Conservation (phyloP, 2,113 vertebrate genomes). For the Vulpes ferrilata region DNA sequence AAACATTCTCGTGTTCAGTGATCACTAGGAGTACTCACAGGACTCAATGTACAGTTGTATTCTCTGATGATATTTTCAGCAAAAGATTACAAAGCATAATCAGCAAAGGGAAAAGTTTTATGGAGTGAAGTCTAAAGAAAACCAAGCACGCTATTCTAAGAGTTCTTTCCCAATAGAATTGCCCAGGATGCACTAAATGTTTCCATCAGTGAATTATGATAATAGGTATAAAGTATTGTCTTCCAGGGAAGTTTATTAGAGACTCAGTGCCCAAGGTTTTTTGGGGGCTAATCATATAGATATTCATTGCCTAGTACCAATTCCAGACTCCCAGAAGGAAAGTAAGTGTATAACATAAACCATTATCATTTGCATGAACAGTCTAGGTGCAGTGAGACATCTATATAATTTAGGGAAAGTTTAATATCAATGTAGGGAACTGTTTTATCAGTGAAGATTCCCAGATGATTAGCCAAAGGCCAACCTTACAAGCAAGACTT, state of each 20-base stretch:
- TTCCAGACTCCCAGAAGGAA: slow-evolving; percentile 6
- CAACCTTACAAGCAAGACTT: not conserved
- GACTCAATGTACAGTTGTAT: not conserved
- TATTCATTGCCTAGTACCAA: not conserved
- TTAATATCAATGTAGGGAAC: not conserved
- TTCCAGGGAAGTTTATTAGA: not conserved
- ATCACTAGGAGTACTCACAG: not conserved
- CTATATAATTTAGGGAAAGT: not conserved
- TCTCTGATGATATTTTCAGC: not conserved
- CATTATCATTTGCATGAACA: not conserved
- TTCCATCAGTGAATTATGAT: not conserved
- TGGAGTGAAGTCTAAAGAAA: not conserved
- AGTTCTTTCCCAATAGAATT: not conserved
- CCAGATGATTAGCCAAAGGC: not conserved
- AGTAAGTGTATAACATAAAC: not conserved
- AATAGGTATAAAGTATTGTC: not conserved
- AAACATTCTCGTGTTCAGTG: not conserved
- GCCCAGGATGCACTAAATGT: not conserved
- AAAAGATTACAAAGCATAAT: slow-evolving; percentile 42
- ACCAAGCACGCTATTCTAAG: not conserved
- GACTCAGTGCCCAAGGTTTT: not conserved
- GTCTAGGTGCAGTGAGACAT: not conserved
- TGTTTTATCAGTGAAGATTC: not conserved
- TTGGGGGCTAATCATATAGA: not conserved
- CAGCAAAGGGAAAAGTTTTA: not conserved